Conservation (phyloP, 1,140 invertebrate species). For the Nebria ingens region DNA sequence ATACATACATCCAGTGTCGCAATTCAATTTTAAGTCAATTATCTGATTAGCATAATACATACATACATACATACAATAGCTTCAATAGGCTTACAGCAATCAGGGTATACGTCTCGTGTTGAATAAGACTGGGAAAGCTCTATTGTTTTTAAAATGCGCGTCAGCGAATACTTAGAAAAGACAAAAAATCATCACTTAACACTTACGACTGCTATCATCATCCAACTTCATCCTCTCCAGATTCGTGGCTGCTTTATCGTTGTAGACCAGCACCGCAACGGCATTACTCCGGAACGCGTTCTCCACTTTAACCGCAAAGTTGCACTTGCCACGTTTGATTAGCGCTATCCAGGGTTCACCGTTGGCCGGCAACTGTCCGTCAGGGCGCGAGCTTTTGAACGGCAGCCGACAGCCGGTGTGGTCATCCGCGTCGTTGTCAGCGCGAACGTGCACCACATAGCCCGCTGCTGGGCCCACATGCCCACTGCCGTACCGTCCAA, state of each 20-base stretch:
- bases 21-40: too few relatives aligned
- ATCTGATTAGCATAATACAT: too few relatives aligned
- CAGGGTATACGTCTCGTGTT: too few relatives aligned
- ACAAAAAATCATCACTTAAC: too few relatives aligned
- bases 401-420: conserved; percentile 54
- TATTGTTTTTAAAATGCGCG: too few relatives aligned
- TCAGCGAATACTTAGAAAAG: too few relatives aligned
- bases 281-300: conserved; percentile 60
- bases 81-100: too few relatives aligned
- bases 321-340: conserved; percentile 59
- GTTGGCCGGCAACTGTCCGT: conserved; percentile 38
- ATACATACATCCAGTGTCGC: too few relatives aligned
- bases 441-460: conserved; percentile 46
- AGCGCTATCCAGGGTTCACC: conserved; percentile 62
- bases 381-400: conserved; percentile 39
- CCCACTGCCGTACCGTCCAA: conserved; percentile 59
- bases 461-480: conserved; percentile 48
- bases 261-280: conserved; percentile 63
- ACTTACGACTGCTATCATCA: conserved; percentile 49
- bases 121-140: too few relatives aligned
- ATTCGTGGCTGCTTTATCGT: conserved; percentile 50
- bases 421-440: conserved; percentile 39
- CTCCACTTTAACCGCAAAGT: conserved; percentile 64
- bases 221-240: conserved; percentile 61
- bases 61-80: too few relatives aligned